Evolutionary conservation across 2,113 vertebrate genomes (phyloP).

Genomic region (Pterophyllum scalare): DNA sequence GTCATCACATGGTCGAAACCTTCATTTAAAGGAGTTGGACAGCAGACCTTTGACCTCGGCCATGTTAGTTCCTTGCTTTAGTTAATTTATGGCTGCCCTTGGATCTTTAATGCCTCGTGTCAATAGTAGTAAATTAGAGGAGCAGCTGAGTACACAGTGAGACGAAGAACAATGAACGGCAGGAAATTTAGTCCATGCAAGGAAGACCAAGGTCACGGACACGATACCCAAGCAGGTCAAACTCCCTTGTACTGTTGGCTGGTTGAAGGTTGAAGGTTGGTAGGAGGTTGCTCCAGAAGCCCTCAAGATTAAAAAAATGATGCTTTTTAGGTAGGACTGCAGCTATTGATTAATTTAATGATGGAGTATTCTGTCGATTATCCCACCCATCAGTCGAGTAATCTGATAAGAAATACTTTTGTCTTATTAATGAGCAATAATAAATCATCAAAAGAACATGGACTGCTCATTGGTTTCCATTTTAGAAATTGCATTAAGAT

Average conservation of each 20-base stretch:
- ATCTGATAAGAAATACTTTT: no score
- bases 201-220: background rate
- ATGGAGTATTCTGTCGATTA: no score
- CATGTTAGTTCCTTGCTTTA: background rate
- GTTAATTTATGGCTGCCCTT: background rate
- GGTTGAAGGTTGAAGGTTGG: background rate
- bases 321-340: background rate
- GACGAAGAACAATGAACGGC: background rate
- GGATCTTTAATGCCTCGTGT: background rate
- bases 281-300: background rate
- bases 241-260: rapidly evolving
- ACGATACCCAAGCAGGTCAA: background rate
- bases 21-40: background rate
- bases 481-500: no score
- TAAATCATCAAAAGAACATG: no score
- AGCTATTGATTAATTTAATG: no score
- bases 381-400: no score
- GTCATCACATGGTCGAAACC: background rate
- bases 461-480: no score
- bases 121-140: background rate
- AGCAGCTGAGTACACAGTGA: background rate
- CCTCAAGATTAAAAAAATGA: background rate
- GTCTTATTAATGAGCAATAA: no score
- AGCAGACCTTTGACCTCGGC: background rate
- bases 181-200: background rate